Percentiles rank a stretch among this genome's conserved stretches.
phyloP scores from a whole-genome alignment of 1,140 invertebrate genomes.

The Scaptomyza graminum region DNA sequence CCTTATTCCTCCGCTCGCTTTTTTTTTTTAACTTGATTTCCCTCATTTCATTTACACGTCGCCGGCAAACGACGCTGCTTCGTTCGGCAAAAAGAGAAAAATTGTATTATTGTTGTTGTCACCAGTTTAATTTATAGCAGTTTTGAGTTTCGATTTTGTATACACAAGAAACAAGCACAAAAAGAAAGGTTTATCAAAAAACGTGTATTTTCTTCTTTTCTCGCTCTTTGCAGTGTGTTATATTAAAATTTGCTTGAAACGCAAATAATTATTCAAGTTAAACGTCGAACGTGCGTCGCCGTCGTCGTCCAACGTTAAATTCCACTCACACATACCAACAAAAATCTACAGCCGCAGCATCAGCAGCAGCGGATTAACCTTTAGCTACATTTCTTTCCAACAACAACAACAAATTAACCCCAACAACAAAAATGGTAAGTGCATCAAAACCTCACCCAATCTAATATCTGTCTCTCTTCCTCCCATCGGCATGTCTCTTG shows the following conservation, averaged over 20 bases:
- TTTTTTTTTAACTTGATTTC: slow-evolving; percentile 13
- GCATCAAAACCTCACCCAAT: no score
- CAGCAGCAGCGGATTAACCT: slow-evolving; percentile 77
- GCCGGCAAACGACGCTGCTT: slow-evolving; percentile 46
- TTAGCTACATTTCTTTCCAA: slow-evolving; percentile 75
- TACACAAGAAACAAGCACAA: background rate
- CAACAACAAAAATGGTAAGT: slow-evolving; percentile 77
- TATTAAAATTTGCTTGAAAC: slow-evolving; percentile 35
- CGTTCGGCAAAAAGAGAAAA: background rate
- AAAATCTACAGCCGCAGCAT: slow-evolving; percentile 41
- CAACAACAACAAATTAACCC: slow-evolving; percentile 55
- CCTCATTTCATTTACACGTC: slow-evolving; percentile 41
- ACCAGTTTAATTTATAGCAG: background rate
- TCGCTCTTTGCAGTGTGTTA: slow-evolving; percentile 54
- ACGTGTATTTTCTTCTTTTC: slow-evolving; percentile 34
- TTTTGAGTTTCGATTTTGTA: slow-evolving; percentile 3
- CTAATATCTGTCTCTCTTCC: background rate
- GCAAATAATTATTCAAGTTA: slow-evolving; percentile 44
- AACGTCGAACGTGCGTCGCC: slow-evolving; percentile 62
- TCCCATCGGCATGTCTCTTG: background rate
- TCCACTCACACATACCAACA: slow-evolving; percentile 78
- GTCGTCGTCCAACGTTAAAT: slow-evolving; percentile 64
- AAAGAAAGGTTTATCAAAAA: background rate
- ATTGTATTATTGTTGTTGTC: slow-evolving; percentile 27
- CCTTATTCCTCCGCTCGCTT: slow-evolving; percentile 15